Conservation (phyloP, 2,797 vertebrate species). For the Pseudochaenichthys georgianus region DNA sequence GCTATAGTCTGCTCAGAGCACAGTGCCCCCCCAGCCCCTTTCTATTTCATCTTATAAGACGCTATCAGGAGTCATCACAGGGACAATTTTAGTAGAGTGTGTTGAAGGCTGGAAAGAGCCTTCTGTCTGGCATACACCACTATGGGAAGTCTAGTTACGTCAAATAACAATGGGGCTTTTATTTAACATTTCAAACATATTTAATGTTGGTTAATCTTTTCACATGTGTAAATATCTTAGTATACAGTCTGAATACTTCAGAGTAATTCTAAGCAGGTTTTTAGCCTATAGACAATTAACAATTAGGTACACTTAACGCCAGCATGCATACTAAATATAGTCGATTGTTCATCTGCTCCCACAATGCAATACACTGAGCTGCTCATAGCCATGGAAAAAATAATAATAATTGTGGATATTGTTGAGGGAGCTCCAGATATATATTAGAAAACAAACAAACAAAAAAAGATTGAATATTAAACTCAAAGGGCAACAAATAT, state of each 20-base stretch:
- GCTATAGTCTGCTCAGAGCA: slow-evolving; percentile 4
- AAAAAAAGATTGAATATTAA: not conserved
- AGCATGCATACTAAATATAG: not conserved
- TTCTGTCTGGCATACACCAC: slow-evolving; percentile 20
- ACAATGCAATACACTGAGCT: not conserved
- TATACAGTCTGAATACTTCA: too few relatives aligned
- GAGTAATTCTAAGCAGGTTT: not conserved
- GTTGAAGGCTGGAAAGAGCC: slow-evolving; percentile 22
- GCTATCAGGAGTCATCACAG: slow-evolving; percentile 32
- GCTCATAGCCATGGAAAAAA: not conserved
- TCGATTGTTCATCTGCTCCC: not conserved
- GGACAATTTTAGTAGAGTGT: slow-evolving; percentile 40
- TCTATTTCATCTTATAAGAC: slow-evolving; percentile 38
- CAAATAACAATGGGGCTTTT: not conserved
- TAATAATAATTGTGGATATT: not conserved
- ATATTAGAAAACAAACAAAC: not conserved
- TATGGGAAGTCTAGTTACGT: slow-evolving; percentile 12
- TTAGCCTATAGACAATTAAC: not conserved
- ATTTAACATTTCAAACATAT: not conserved
- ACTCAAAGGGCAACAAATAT: not conserved
- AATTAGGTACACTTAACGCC: not conserved
- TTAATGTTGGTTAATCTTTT: not conserved
- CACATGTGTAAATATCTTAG: too few relatives aligned
- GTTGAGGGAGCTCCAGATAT: slow-evolving; percentile 7
- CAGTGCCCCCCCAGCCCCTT: not conserved